Percentiles rank a stretch among this genome's conserved stretches.
phyloP scores from a whole-genome alignment of 2,113 vertebrate species.

The Chloropsis hardwickii region DNA sequence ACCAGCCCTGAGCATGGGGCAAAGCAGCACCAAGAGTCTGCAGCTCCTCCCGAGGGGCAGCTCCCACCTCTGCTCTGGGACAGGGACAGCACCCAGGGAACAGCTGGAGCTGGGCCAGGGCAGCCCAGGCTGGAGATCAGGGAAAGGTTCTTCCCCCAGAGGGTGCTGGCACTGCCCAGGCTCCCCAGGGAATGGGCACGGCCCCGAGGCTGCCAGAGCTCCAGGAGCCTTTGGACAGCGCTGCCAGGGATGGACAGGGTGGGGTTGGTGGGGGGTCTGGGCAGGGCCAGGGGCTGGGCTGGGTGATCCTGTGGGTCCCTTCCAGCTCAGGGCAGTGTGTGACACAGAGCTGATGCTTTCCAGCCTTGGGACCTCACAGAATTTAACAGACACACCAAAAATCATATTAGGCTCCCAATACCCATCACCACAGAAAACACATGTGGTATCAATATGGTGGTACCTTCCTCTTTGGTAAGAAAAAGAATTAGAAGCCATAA shows the following conservation, averaged over 20 bases:
- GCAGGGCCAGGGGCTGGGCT: fast-evolving
- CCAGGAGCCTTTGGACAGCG: background rate
- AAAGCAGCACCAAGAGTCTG: background rate
- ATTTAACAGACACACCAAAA: background rate
- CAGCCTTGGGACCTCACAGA: background rate
- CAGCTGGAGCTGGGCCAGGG: background rate
- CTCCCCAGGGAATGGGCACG: background rate
- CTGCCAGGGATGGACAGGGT: background rate
- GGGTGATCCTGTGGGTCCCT: background rate
- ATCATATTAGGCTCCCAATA: background rate
- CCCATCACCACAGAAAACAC: background rate
- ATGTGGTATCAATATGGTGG: background rate
- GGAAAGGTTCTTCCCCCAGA: background rate
- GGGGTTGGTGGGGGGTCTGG: background rate
- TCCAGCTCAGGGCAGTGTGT: background rate
- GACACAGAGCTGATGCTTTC: background rate
- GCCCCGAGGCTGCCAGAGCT: background rate
- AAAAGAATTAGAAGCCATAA: background rate
- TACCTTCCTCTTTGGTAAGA: background rate
- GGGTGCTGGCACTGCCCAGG: background rate
- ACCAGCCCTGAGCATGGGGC: background rate
- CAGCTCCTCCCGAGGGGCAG: background rate
- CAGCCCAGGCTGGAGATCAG: background rate
- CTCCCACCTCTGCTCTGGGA: fast-evolving
- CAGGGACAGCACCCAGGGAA: background rate